A percentile compares a stretch with the other conserved stretches of the same genome.
Evolutionary conservation across 1,140 invertebrate genomes (phyloP).

Genomic region (Neodiprion lecontei): DNA sequence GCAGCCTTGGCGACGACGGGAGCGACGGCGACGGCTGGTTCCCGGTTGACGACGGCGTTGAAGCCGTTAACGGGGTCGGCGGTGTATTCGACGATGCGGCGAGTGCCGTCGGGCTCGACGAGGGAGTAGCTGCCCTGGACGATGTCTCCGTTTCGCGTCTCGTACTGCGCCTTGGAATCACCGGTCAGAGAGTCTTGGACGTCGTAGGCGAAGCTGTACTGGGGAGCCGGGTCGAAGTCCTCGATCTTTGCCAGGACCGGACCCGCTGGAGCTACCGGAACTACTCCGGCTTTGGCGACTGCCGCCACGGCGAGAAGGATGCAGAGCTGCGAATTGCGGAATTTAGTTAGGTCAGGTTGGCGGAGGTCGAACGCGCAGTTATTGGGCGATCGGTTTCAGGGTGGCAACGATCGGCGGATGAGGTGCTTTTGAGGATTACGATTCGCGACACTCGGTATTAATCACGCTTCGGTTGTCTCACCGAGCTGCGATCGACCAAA

Average conservation of each 20-base stretch:
- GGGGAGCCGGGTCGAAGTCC: conserved; percentile 50
- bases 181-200: conserved; percentile 61
- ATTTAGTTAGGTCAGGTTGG: conserved; percentile 4
- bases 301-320: conserved; percentile 25
- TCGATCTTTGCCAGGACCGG: conserved; percentile 48
- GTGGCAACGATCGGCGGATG: no score
- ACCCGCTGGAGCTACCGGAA: conserved; percentile 39
- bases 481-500: no score
- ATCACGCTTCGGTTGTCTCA: no score
- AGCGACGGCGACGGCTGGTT: conserved; percentile 56
- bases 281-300: conserved; percentile 30
- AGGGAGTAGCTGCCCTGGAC: conserved; percentile 63
- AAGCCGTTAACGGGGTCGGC: conserved; percentile 69
- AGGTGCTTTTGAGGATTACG: no score
- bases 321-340: conserved; percentile 29
- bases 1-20: conserved; percentile 33
- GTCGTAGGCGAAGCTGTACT: conserved; percentile 60
- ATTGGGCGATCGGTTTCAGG: neutral
- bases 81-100: conserved; percentile 68
- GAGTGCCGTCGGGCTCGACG: conserved; percentile 64
- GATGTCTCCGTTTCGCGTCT: conserved; percentile 61
- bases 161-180: conserved; percentile 62
- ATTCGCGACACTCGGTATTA: no score
- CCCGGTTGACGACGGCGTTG: conserved; percentile 69
- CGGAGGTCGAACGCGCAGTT: neutral